These are phyloP conservation scores for Laspeyria flexula DNA, from an alignment of 2,888 invertebrate species.

Conservation along the genomic window DNA sequence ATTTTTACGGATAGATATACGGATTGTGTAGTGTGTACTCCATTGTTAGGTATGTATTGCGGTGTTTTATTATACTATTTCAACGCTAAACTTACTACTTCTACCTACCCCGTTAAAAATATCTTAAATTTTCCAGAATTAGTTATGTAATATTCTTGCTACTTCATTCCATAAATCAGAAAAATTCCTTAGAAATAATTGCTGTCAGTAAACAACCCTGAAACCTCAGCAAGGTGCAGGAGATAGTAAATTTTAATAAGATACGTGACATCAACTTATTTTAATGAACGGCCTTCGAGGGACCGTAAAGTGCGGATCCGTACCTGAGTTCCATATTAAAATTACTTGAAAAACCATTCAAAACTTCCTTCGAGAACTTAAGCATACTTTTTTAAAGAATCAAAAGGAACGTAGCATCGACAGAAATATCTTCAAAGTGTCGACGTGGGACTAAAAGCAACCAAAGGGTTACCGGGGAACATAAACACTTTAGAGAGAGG, in stretches of 20 bases:
- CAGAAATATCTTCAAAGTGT: slow-evolving; percentile 25
- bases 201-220: slow-evolving; percentile 4
- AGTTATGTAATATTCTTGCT: too few relatives aligned
- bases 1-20: too few relatives aligned
- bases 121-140: too few relatives aligned
- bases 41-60: too few relatives aligned
- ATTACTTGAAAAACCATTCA: slow-evolving; percentile 41
- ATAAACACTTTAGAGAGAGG: slow-evolving; percentile 26
- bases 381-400: slow-evolving; percentile 24
- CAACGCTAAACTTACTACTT: too few relatives aligned
- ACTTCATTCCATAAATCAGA: too few relatives aligned
- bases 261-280: slow-evolving; percentile 43
- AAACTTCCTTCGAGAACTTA: slow-evolving; percentile 34
- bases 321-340: slow-evolving; percentile 34
- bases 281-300: slow-evolving; percentile 43
- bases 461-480: slow-evolving; percentile 21
- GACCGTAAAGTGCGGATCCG: slow-evolving; percentile 22
- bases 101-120: too few relatives aligned
- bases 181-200: background rate
- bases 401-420: slow-evolving; percentile 32
- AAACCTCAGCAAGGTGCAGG: slow-evolving; percentile 14
- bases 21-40: too few relatives aligned
- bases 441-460: slow-evolving; percentile 9
- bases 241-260: slow-evolving; percentile 46
- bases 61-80: too few relatives aligned